A percentile compares a stretch with the other conserved stretches of the same genome.
These are phyloP conservation scores for Ctenodactylus gundi DNA, from an alignment of 2,113 vertebrate species.

Conservation along the genomic window DNA sequence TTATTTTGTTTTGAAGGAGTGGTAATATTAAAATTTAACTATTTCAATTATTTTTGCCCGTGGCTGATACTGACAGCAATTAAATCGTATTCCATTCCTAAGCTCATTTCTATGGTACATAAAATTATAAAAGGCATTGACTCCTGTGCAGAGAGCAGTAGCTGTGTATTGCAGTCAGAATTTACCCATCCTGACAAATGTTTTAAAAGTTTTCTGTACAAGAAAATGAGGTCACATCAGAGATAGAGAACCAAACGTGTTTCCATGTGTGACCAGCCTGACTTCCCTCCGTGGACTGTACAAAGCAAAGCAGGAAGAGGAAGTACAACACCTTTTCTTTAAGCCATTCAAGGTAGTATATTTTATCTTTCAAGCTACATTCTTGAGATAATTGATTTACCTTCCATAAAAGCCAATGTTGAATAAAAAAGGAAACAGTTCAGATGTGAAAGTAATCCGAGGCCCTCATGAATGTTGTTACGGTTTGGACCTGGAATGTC, in stretches of 20 bases:
- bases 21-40: neutral
- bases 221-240: neutral
- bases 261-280: neutral
- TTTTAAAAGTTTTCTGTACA: neutral
- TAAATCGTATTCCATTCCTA: neutral
- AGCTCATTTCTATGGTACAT: neutral
- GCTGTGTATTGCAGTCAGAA: neutral
- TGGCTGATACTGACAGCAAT: neutral
- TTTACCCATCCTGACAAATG: neutral
- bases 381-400: neutral
- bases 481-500: too few species aligned
- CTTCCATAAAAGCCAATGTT: neutral
- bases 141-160: neutral
- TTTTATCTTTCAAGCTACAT: neutral
- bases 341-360: neutral
- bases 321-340: neutral
- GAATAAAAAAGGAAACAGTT: neutral
- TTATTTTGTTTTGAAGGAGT: neutral
- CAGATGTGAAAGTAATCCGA: neutral
- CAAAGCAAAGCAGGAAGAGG: neutral
- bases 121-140: neutral
- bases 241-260: neutral
- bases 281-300: neutral
- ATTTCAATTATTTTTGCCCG: neutral
- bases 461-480: fast-evolving